These are phyloP conservation scores for Pogonocherus hispidulus DNA, from an alignment of 2,888 invertebrate genomes.

Conservation along the genomic window DNA sequence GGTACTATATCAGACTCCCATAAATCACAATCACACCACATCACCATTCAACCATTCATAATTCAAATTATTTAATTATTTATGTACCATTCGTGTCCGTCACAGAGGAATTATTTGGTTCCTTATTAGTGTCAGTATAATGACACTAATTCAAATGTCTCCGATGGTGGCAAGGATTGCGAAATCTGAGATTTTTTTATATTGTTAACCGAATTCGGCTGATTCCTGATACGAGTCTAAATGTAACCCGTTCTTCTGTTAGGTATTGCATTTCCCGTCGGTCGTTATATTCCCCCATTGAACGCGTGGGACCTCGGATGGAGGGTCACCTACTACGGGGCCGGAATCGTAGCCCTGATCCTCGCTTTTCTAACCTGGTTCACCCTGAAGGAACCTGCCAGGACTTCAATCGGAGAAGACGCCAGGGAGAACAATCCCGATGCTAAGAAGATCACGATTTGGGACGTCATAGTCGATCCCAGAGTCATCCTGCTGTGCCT, in stretches of 20 bases:
- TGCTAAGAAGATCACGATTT: conserved; percentile 74
- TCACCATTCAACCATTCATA: too few species aligned
- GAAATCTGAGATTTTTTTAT: too few species aligned
- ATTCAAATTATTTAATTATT: too few species aligned
- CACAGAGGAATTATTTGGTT: too few species aligned
- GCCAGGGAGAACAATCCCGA: conserved; percentile 58
- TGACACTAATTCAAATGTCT: too few species aligned
- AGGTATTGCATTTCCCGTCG: conserved; percentile 88
- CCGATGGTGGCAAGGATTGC: too few species aligned
- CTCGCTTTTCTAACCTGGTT: conserved; percentile 80
- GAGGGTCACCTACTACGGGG: conserved; percentile 86
- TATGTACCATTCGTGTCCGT: too few species aligned
- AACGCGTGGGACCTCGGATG: conserved; percentile 86
- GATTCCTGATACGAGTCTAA: neutral
- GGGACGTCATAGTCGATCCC: conserved; percentile 84
- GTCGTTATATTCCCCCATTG: conserved; percentile 83
- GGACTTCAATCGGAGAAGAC: conserved; percentile 81
- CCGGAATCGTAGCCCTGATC: conserved; percentile 82
- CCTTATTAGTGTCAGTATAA: too few species aligned
- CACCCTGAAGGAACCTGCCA: conserved; percentile 82
- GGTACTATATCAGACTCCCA: too few species aligned
- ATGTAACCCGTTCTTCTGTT: neutral
- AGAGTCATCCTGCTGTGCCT: conserved; percentile 84
- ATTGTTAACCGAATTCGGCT: too few species aligned
- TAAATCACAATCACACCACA: too few species aligned